phyloP scores from a whole-genome alignment of 2,113 vertebrate species.

The Micronycteris hirsuta region DNA sequence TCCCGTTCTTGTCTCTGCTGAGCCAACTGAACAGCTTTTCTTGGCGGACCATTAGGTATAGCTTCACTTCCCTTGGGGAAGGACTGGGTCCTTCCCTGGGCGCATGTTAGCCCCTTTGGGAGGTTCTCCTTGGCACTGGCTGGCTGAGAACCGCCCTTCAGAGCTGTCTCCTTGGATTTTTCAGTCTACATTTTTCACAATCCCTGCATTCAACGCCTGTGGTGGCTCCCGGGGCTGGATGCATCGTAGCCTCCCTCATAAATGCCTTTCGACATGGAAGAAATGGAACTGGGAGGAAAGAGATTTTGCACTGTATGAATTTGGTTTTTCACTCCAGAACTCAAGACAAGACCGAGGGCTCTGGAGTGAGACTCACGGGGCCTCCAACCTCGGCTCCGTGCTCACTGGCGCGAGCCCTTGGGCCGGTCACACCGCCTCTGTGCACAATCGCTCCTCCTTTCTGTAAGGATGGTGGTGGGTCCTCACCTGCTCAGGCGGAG shows the following conservation, averaged over 20 bases:
- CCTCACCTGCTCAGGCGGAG: rapidly evolving
- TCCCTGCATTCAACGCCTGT: rapidly evolving
- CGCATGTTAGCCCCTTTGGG: rapidly evolving
- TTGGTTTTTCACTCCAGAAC: background rate
- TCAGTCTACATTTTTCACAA: background rate
- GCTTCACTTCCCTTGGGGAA: background rate
- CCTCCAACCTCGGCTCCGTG: rapidly evolving
- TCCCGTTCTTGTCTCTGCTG: background rate
- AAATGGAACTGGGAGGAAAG: background rate
- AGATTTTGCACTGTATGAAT: background rate
- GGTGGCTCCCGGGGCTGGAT: too few relatives aligned
- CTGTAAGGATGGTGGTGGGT: rapidly evolving
- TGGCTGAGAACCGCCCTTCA: background rate
- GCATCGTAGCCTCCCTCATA: background rate
- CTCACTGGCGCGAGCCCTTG: rapidly evolving
- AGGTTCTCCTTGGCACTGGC: background rate
- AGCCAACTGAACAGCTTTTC: background rate
- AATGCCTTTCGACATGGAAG: background rate
- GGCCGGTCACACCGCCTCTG: background rate
- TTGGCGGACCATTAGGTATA: rapidly evolving
- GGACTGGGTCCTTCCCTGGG: background rate
- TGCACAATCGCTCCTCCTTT: too few relatives aligned
- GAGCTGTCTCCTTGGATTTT: background rate
- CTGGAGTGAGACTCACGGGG: rapidly evolving
- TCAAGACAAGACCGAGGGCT: background rate